Evolutionary conservation across 2,113 vertebrate species (phyloP).

Genomic region (Romanogobio albipinnatus): DNA sequence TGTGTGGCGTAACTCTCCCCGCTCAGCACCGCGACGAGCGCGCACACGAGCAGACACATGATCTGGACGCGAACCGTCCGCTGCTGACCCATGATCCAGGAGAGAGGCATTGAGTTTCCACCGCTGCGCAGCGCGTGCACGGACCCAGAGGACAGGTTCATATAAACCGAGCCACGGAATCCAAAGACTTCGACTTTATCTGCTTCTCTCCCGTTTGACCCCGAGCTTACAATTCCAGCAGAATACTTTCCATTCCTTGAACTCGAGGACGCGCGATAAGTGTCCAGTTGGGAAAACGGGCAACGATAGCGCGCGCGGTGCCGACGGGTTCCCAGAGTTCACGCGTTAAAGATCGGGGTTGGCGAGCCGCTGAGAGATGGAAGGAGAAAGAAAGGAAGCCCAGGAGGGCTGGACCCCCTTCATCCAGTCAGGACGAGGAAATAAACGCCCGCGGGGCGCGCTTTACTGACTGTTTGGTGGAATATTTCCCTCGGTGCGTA

Average conservation of each 20-base stretch:
- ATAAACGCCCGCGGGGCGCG: constrained; percentile 21
- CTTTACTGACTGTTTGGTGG: neutral
- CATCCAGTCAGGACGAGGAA: constrained; percentile 25
- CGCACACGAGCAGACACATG: constrained; percentile 49
- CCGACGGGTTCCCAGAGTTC: neutral
- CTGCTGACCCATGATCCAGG: neutral
- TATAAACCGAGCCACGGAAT: constrained; percentile 26
- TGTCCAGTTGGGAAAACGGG: neutral
- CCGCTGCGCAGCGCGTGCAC: neutral
- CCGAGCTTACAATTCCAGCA: constrained; percentile 25
- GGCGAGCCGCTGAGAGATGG: neutral
- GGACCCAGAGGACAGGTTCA: constrained; percentile 22
- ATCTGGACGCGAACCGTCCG: neutral
- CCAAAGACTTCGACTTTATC: constrained; percentile 31
- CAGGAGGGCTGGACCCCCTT: constrained; percentile 26
- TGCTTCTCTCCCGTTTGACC: constrained; percentile 27
- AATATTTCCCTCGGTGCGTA: constrained; percentile 22
- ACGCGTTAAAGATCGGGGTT: constrained; percentile 24
- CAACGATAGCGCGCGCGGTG: constrained; percentile 6
- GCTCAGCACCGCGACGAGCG: constrained; percentile 11
- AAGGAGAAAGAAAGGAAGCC: constrained; percentile 12
- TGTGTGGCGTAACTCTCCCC: constrained; percentile 1
- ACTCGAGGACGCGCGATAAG: constrained; percentile 14
- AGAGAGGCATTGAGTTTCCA: constrained; percentile 1
- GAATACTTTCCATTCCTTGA: constrained; percentile 28